Percentiles rank a stretch among this genome's conserved stretches.
Evolutionary conservation across 2,113 vertebrate species (phyloP).

Genomic region (Pampusana beccarii): DNA sequence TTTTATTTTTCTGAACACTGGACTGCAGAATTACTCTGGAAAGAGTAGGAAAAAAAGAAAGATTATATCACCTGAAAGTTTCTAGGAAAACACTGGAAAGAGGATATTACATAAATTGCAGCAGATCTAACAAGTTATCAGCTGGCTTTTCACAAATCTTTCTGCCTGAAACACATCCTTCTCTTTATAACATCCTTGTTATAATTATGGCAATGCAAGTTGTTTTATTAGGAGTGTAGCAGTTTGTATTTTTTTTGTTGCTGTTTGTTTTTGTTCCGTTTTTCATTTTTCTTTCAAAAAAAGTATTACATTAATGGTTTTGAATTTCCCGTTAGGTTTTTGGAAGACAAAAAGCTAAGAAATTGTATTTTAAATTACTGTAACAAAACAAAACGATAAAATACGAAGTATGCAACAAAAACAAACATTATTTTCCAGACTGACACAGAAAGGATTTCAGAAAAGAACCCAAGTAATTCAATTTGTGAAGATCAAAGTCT

Average conservation of each 20-base stretch:
- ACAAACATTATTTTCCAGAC: neutral
- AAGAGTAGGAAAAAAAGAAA: constrained; percentile 74
- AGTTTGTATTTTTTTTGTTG: neutral
- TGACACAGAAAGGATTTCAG: neutral
- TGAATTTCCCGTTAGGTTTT: neutral
- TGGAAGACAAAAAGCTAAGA: neutral
- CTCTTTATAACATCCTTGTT: neutral
- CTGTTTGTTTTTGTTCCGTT: neutral
- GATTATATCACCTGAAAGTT: constrained; percentile 67
- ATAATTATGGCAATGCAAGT: neutral
- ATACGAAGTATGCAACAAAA: neutral
- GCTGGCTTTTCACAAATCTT: neutral
- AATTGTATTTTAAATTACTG: neutral
- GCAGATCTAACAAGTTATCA: neutral
- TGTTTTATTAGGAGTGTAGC: neutral
- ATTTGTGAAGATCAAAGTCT: neutral
- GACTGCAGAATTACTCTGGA: constrained; percentile 88
- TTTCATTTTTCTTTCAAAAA: neutral
- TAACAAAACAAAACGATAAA: neutral
- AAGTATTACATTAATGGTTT: neutral
- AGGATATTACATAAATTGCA: neutral
- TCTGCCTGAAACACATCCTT: neutral
- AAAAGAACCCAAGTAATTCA: neutral
- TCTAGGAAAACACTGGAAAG: neutral
- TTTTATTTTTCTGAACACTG: constrained; percentile 87